Evolutionary conservation across 2,797 vertebrate genomes (phyloP).

Genomic region (Brachyrhaphis roseni): DNA sequence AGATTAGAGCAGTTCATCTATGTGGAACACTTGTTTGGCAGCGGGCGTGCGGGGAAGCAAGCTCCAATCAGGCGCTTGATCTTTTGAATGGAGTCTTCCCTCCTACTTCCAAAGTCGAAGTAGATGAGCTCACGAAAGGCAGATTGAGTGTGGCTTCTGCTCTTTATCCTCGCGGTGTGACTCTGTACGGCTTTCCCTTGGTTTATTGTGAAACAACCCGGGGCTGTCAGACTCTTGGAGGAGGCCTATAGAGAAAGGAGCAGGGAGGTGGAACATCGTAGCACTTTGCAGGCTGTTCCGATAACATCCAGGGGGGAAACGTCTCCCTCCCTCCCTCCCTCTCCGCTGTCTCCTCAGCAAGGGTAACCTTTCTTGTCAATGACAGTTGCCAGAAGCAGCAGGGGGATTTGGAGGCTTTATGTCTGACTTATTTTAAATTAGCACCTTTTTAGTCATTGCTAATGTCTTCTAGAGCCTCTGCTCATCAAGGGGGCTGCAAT

Average conservation of each 20-base stretch:
- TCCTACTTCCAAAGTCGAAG: slow-evolving; percentile 22
- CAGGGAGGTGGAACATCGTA: slow-evolving; percentile 60
- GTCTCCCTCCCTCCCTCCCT: slow-evolving; percentile 13
- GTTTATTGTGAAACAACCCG: slow-evolving; percentile 64
- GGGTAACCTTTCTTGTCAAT: slow-evolving; percentile 59
- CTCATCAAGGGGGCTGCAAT: slow-evolving; percentile 58
- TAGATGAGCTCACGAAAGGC: slow-evolving; percentile 46
- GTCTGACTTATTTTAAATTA: slow-evolving; percentile 70
- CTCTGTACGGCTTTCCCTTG: slow-evolving; percentile 41
- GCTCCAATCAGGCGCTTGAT: slow-evolving; percentile 26
- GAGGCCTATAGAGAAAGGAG: slow-evolving; percentile 44
- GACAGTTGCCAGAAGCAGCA: slow-evolving; percentile 59
- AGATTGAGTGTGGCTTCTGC: slow-evolving; percentile 39
- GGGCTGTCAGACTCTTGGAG: slow-evolving; percentile 60
- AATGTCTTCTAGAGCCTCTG: slow-evolving; percentile 40
- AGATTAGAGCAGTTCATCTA: slow-evolving; percentile 54
- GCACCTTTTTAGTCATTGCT: slow-evolving; percentile 36
- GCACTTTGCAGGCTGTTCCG: slow-evolving; percentile 52
- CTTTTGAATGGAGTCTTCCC: slow-evolving; percentile 24
- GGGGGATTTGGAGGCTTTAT: slow-evolving; percentile 55
- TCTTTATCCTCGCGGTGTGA: slow-evolving; percentile 54
- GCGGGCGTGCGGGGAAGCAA: slow-evolving; percentile 8
- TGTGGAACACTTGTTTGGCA: slow-evolving; percentile 45
- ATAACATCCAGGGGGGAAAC: slow-evolving; percentile 70
- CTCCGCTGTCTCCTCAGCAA: slow-evolving; percentile 16